Evolutionary conservation across 2,797 vertebrate species (phyloP), one percentile per base, ranked within the genome.

Genomic region (Eremophila alpestris): DNA sequence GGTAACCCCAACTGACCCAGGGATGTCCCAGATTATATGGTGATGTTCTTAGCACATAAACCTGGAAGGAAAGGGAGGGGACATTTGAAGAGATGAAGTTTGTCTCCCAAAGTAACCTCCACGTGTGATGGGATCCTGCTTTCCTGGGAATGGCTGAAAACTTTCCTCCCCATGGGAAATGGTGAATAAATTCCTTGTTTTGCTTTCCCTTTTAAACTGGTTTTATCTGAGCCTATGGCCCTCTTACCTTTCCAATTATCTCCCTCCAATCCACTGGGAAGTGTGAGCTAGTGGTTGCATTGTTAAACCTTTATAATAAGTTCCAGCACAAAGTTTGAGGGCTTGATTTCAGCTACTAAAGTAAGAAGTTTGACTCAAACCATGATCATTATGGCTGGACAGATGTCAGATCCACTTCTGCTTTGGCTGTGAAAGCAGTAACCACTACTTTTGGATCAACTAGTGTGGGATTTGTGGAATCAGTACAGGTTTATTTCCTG

Each of bases 221-320:
- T 56, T 63, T 56, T 41, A 19, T 32, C 22, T 70, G 8, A 55
- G 15, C 7, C 15, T 9, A 11, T 38, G 51, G 21, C 19, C n/a
- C 9, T 52, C 62, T 65, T 45, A 52, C 16, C 38, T 29, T 80
- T 40, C 52, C 22, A 36, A 14, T 49, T 49, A 46, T 46, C 14
- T 46, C 20, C 29, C 24, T 73, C 29, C 1, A 29, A n/a, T 13
- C 7, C 20, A 23, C 11, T 23, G 40, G 15, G 8, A 23, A 43
- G 23, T 9, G 21, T 49, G 11, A 76, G 24, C 1, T 16, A 20
- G 19, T 7, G 3, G 18, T 24, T 43, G 3, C 2, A 2, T 20
- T 27, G 46, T 34, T 64, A 60, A 84, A 55, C 15, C 9, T 21
- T 29, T 21, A 45, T 16, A 19, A 14, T 22, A 27, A 11, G 6